A percentile compares a stretch with the other conserved stretches of the same genome.
Evolutionary conservation across 1,140 invertebrate genomes (phyloP).

Genomic region (Oncopodura yosiiana): DNA sequence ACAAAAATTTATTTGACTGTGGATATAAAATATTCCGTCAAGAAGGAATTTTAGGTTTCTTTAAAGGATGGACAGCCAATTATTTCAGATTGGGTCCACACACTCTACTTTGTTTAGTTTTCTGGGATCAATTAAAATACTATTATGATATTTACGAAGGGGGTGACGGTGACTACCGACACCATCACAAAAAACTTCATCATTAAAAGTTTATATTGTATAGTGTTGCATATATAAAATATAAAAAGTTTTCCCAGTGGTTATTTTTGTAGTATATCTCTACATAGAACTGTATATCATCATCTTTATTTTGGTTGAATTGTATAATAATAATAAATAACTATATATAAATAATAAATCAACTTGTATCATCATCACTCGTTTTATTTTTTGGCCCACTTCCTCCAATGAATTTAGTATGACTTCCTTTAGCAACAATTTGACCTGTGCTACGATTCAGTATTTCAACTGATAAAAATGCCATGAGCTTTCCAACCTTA

Average conservation of each 20-base stretch:
- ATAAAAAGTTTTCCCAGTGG: no score
- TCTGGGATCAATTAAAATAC: conserved; percentile 64
- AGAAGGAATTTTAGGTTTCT: conserved; percentile 67
- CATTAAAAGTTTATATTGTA: no score
- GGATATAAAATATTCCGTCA: conserved; percentile 59
- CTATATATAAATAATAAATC: no score
- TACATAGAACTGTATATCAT: no score
- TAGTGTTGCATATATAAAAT: no score
- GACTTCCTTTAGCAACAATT: conserved; percentile 63
- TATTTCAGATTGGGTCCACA: conserved; percentile 74
- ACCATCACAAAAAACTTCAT: background rate
- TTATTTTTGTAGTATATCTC: no score
- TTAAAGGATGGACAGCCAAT: conserved; percentile 69
- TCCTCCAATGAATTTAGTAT: conserved; percentile 62
- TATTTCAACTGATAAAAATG: conserved; percentile 68
- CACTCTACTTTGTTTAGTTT: conserved; percentile 65
- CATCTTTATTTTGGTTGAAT: no score
- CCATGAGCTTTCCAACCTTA: conserved; percentile 65
- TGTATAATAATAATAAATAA: no score
- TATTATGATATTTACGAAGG: conserved; percentile 5
- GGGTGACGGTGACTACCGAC: background rate
- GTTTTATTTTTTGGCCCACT: no score
- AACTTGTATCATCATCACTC: no score
- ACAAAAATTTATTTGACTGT: conserved; percentile 62
- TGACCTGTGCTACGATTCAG: conserved; percentile 58